phyloP scores from a whole-genome alignment of 2,888 invertebrate genomes.

The Eupithecia tripunctaria region DNA sequence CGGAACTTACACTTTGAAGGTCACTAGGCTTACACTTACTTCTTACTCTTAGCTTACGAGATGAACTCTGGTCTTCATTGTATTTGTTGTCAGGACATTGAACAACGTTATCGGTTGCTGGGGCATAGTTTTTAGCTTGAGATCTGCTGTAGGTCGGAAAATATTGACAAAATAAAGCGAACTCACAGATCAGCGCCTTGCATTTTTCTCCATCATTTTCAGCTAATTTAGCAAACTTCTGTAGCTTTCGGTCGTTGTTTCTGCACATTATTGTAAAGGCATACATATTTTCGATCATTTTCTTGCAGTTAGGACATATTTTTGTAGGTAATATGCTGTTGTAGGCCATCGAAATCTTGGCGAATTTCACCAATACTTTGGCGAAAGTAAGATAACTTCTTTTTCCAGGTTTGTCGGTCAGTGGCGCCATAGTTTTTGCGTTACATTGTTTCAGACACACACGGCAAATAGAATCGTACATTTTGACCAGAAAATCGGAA shows the following conservation, averaged over 20 bases:
- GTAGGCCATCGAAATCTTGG: slow-evolving; percentile 58
- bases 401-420: slow-evolving; percentile 57
- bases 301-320: slow-evolving; percentile 68
- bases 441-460: slow-evolving; percentile 63
- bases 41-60: slow-evolving; percentile 6
- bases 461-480: slow-evolving; percentile 66
- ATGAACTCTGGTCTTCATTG: slow-evolving; percentile 6
- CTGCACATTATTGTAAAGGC: slow-evolving; percentile 70
- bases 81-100: slow-evolving; percentile 30
- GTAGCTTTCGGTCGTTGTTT: slow-evolving; percentile 58
- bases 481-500: slow-evolving; percentile 36
- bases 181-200: slow-evolving; percentile 57
- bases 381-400: slow-evolving; percentile 66
- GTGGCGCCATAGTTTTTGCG: slow-evolving; percentile 59
- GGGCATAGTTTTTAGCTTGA: neutral
- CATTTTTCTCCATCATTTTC: slow-evolving; percentile 34
- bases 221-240: slow-evolving; percentile 43
- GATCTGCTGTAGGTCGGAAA: slow-evolving; percentile 44
- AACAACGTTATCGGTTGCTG: neutral
- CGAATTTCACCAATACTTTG: slow-evolving; percentile 59
- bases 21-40: slow-evolving; percentile 11
- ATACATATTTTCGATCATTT: slow-evolving; percentile 66
- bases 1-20: slow-evolving; percentile 27
- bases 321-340: slow-evolving; percentile 61
- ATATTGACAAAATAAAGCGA: slow-evolving; percentile 56